Percentiles rank a stretch among this genome's conserved stretches.
These are phyloP conservation scores for Pristiophorus japonicus DNA, from an alignment of 2,113 vertebrate species.

Conservation along the genomic window DNA sequence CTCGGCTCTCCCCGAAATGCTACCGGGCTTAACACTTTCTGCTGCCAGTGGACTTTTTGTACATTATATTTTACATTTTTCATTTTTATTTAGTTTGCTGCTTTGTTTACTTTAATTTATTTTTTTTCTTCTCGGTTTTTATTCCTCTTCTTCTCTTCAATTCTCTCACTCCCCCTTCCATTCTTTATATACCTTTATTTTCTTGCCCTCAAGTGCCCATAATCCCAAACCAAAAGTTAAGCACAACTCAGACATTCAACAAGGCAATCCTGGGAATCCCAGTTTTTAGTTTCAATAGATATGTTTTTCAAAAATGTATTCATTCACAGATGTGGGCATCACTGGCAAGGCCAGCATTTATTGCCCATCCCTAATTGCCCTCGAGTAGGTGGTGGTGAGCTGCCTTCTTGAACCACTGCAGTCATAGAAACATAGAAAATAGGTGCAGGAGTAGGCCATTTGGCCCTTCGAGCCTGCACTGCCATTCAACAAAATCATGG, in stretches of 20 bases:
- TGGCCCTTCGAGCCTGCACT: no score
- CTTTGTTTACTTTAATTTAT: background rate
- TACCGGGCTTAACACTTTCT: background rate
- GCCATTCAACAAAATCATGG: no score
- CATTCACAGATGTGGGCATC: background rate
- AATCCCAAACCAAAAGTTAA: background rate
- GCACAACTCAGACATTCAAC: background rate
- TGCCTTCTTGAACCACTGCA: background rate
- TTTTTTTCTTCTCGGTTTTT: background rate
- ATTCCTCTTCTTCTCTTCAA: background rate
- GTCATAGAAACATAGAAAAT: no score
- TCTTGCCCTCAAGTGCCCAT: background rate
- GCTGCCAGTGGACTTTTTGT: background rate
- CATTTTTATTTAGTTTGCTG: background rate
- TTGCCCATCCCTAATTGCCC: background rate
- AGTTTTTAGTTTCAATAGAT: no score
- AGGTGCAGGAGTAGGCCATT: no score
- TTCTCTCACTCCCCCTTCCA: background rate
- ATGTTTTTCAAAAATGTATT: no score
- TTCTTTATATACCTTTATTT: background rate
- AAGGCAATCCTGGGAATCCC: background rate
- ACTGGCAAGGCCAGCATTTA: background rate
- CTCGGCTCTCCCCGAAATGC: background rate
- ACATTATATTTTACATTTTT: background rate
- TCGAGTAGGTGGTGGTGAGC: background rate